A percentile compares a stretch with the other conserved stretches of the same genome.
phyloP scores from a whole-genome alignment of 35 echinoderm and acorn worm species.

The Antedon bifida region DNA sequence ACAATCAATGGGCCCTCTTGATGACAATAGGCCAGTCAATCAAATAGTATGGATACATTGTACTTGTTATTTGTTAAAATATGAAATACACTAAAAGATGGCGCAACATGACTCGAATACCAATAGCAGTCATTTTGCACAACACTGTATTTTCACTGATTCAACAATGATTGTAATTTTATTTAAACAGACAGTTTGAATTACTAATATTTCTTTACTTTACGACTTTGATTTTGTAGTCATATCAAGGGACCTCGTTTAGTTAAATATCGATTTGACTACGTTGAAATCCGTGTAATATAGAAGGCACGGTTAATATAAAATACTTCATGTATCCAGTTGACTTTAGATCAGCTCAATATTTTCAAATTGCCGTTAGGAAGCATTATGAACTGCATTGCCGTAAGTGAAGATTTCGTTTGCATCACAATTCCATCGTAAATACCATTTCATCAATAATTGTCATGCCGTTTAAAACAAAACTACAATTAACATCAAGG shows the following conservation, averaged over 20 bases:
- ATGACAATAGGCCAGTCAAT: too few relatives aligned
- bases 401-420: neutral
- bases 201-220: neutral
- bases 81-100: too few relatives aligned
- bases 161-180: neutral
- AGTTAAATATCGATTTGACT: neutral
- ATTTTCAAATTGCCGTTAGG: neutral
- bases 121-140: too few relatives aligned
- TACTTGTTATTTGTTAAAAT: too few relatives aligned
- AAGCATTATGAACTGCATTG: neutral
- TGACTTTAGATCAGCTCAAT: neutral
- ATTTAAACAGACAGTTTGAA: neutral
- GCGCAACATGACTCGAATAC: too few relatives aligned
- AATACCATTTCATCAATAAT: too few relatives aligned
- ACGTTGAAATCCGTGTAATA: neutral
- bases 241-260: neutral
- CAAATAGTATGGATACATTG: too few relatives aligned
- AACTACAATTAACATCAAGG: too few relatives aligned
- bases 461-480: too few relatives aligned
- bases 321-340: neutral
- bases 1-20: too few relatives aligned
- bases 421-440: neutral
- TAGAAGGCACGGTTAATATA: neutral
- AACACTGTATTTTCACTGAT: neutral
- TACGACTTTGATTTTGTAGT: neutral